Evolutionary conservation across 1,140 invertebrate genomes (phyloP).

Genomic region (Marisa cornuarietis): DNA sequence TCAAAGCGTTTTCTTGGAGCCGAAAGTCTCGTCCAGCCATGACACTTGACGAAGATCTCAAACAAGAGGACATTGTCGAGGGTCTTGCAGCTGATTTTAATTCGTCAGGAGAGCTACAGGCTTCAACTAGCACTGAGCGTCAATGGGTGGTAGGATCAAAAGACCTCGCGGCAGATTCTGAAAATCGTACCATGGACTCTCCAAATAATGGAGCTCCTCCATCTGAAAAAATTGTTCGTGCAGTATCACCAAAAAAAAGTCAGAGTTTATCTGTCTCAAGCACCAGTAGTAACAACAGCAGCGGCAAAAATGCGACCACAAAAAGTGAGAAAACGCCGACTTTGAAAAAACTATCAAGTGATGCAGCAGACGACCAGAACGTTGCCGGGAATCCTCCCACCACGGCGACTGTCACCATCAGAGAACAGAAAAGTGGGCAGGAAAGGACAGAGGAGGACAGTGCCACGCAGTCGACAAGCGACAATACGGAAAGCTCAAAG

Average conservation of each 20-base stretch:
- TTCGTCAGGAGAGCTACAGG: slow-evolving; percentile 7
- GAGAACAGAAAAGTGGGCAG: not conserved
- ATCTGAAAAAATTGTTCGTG: not conserved
- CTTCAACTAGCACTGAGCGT: not conserved
- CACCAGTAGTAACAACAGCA: not conserved
- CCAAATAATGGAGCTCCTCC: not conserved
- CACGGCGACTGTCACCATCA: not conserved
- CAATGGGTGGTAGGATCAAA: not conserved
- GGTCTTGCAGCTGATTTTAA: not conserved
- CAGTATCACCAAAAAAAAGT: not conserved
- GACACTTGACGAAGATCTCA: not conserved
- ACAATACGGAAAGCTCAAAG: not conserved
- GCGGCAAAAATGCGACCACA: not conserved
- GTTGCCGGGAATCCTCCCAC: not conserved
- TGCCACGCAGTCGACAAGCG: not conserved
- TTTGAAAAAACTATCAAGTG: no score
- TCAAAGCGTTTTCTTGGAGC: slow-evolving; percentile 13
- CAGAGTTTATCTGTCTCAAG: not conserved
- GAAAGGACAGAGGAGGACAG: not conserved
- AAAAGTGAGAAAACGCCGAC: not conserved
- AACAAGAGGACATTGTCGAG: not conserved
- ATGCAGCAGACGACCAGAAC: not conserved
- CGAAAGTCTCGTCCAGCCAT: not conserved
- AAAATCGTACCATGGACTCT: not conserved
- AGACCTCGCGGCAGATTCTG: not conserved